phyloP scores from a whole-genome alignment of 2,797 vertebrate species.

The Natrix natrix region DNA sequence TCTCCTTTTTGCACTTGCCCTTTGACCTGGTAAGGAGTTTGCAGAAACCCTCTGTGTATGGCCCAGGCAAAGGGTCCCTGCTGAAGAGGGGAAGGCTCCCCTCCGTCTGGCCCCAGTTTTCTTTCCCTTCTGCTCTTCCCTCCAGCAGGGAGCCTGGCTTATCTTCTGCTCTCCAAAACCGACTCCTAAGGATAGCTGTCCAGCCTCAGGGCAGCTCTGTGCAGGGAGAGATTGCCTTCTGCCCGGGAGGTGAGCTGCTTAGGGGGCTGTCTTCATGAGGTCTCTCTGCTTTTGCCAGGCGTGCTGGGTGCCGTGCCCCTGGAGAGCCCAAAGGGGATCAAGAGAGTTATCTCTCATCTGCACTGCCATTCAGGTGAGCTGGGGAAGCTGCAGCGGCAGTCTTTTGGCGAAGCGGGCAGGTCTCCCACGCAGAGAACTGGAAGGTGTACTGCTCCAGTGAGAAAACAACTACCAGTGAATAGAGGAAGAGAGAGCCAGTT shows the following conservation, averaged over 20 bases:
- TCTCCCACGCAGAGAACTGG: background rate
- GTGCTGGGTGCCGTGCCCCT: constrained; percentile 80
- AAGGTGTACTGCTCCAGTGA: rapidly evolving
- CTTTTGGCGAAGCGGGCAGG: background rate
- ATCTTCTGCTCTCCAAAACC: background rate
- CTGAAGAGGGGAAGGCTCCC: background rate
- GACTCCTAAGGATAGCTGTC: background rate
- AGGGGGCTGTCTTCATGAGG: background rate
- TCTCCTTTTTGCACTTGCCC: background rate
- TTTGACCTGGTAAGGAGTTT: background rate
- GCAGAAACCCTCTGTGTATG: too few relatives aligned
- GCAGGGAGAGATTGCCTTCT: background rate
- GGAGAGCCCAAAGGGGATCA: constrained; percentile 72
- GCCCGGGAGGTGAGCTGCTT: background rate
- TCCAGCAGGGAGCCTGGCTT: background rate
- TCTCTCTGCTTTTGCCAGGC: constrained; percentile 72
- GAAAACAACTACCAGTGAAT: background rate
- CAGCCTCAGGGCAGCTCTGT: background rate
- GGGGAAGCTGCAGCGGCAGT: rapidly evolving
- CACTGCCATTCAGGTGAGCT: constrained; percentile 88
- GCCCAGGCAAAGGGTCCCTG: background rate
- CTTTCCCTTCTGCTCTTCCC: background rate
- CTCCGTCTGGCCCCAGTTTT: background rate
- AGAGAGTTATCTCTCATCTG: constrained; percentile 77
- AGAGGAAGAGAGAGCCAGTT: background rate